These are phyloP conservation scores for Hesperophylax magnus DNA, from an alignment of 1,140 invertebrate species.

Conservation along the genomic window DNA sequence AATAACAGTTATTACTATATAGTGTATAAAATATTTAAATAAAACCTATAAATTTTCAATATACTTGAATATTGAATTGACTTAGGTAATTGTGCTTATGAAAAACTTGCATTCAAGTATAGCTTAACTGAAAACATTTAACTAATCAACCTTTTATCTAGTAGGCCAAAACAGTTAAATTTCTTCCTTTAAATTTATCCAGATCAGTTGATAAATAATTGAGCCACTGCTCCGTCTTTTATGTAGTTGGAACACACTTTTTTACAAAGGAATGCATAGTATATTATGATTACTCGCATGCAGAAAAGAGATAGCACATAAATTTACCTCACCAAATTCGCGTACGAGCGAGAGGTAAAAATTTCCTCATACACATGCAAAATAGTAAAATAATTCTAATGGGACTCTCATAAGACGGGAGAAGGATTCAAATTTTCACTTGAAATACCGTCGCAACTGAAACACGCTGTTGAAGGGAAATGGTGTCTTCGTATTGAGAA, in stretches of 20 bases:
- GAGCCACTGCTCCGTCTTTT: too few relatives aligned
- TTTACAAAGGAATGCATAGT: slow-evolving; percentile 46
- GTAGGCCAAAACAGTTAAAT: too few relatives aligned
- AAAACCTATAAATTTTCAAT: too few relatives aligned
- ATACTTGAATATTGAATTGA: too few relatives aligned
- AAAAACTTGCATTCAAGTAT: too few relatives aligned
- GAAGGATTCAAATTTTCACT: slow-evolving; percentile 41
- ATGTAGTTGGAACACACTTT: not conserved
- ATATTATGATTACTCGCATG: slow-evolving; percentile 48
- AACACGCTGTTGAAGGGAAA: not conserved
- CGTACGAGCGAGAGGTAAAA: slow-evolving; percentile 31
- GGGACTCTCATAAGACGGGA: slow-evolving; percentile 55
- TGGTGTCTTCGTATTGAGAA: not conserved
- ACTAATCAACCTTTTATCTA: too few relatives aligned
- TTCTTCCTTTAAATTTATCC: too few relatives aligned
- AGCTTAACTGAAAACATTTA: too few relatives aligned
- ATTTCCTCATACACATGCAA: slow-evolving; percentile 43
- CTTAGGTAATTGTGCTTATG: too few relatives aligned
- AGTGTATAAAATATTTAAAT: too few relatives aligned
- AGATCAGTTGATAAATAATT: too few relatives aligned
- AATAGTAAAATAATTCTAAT: slow-evolving; percentile 57
- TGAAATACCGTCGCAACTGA: not conserved
- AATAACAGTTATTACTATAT: too few relatives aligned
- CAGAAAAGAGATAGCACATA: slow-evolving; percentile 28
- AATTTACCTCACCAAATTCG: slow-evolving; percentile 6